Percentiles rank a stretch among this genome's conserved stretches.
phyloP scores from a whole-genome alignment of 2,113 vertebrate species.

The Capreolus pygargus region DNA sequence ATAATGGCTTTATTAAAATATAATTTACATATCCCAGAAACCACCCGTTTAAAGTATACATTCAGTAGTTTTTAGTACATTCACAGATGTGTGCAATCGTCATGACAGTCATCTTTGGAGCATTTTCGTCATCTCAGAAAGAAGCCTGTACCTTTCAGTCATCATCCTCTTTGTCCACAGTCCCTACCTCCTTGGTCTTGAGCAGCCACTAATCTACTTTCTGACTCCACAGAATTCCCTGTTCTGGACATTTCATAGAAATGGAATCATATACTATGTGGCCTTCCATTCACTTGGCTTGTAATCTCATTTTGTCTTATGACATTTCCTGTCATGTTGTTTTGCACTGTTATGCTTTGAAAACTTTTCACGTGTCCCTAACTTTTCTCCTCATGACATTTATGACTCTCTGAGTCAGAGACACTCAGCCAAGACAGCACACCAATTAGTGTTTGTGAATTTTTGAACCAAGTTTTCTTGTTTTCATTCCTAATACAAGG shows the following conservation, averaged over 20 bases:
- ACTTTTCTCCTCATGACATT: neutral
- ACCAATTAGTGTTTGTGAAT: neutral
- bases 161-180: neutral
- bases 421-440: neutral
- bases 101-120: neutral
- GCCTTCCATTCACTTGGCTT: neutral
- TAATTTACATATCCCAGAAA: conserved; percentile 27
- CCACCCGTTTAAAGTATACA: conserved; percentile 1
- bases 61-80: neutral
- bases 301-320: neutral
- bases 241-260: neutral
- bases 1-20: conserved; percentile 40
- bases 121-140: conserved; percentile 27
- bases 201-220: neutral
- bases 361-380: neutral
- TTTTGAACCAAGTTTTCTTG: conserved; percentile 8
- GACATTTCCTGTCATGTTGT: neutral
- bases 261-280: neutral
- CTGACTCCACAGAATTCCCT: neutral
- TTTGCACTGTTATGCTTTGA: neutral
- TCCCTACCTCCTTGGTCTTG: neutral
- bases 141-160: neutral
- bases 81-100: neutral
- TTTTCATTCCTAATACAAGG: neutral
- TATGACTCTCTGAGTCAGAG: neutral